These are phyloP conservation scores for Pediacus dermestoides DNA, from an alignment of 2,888 invertebrate genomes.

Conservation along the genomic window DNA sequence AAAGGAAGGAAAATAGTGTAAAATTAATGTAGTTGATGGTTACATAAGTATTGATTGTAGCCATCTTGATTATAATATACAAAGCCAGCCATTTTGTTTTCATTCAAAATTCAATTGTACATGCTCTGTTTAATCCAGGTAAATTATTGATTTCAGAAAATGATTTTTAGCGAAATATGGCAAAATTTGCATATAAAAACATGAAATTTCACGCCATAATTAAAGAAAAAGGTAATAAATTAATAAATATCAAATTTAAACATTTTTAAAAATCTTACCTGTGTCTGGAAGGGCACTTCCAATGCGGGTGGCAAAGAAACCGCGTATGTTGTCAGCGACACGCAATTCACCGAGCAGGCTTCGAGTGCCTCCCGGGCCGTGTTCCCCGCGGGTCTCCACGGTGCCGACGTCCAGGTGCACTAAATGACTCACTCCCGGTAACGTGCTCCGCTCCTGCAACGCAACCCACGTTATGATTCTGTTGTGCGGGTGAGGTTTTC, in stretches of 20 bases:
- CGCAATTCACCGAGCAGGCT: constrained; percentile 65
- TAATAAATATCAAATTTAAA: too few relatives aligned
- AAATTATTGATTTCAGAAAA: constrained; percentile 9
- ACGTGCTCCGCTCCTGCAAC: constrained; percentile 41
- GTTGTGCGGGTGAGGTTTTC: constrained; percentile 39
- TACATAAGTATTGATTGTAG: constrained; percentile 37
- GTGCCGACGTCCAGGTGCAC: constrained; percentile 48
- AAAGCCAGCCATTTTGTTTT: constrained; percentile 38
- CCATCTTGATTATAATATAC: constrained; percentile 36
- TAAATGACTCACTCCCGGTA: constrained; percentile 27
- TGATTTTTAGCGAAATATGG: too few relatives aligned
- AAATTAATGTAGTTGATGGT: too few relatives aligned
- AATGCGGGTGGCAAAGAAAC: constrained; percentile 67
- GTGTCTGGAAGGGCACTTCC: constrained; percentile 68
- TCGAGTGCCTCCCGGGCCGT: constrained; percentile 51
- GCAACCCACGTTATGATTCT: constrained; percentile 47
- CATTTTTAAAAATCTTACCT: too few relatives aligned
- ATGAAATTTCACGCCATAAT: too few relatives aligned
- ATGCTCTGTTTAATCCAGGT: constrained; percentile 12
- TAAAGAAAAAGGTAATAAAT: too few relatives aligned
- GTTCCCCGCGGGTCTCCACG: constrained; percentile 47
- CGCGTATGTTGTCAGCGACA: constrained; percentile 70
- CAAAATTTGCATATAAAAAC: too few relatives aligned
- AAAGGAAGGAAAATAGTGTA: too few relatives aligned
- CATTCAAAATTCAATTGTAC: constrained; percentile 8